phyloP scores from a whole-genome alignment of 2,113 vertebrate species.

The Cololabis saira region DNA sequence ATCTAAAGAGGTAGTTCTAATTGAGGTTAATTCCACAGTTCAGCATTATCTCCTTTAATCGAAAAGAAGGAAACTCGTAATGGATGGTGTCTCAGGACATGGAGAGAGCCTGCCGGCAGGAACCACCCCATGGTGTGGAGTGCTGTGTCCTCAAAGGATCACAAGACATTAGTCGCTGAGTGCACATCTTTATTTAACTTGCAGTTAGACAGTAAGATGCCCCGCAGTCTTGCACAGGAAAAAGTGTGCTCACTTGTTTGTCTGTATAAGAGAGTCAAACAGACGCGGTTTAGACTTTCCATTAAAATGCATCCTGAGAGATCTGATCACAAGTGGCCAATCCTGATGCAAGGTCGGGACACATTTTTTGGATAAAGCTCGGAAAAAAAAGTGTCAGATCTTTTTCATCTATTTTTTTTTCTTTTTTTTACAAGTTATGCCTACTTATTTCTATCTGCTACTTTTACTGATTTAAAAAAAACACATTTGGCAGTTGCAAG shows the following conservation, averaged over 20 bases:
- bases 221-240: conserved; percentile 9
- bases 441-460: too few relatives aligned
- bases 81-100: conserved; percentile 76
- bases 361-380: too few relatives aligned
- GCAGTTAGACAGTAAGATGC: conserved; percentile 50
- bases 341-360: too few relatives aligned
- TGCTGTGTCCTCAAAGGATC: conserved; percentile 75
- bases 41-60: conserved; percentile 63
- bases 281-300: neutral
- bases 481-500: too few relatives aligned
- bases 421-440: too few relatives aligned
- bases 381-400: too few relatives aligned
- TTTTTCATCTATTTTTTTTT: too few relatives aligned
- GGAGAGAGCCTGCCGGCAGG: conserved; percentile 67
- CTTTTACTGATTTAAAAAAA: too few relatives aligned
- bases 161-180: conserved; percentile 71
- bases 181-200: conserved; percentile 59
- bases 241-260: conserved; percentile 8
- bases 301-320: too few relatives aligned
- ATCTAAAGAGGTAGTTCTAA: conserved; percentile 76
- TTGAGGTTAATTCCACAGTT: conserved; percentile 85
- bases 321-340: too few relatives aligned
- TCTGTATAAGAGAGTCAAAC: conserved; percentile 2
- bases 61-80: conserved; percentile 53
- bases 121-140: conserved; percentile 53